A percentile compares a stretch with the other conserved stretches of the same genome.
These are phyloP conservation scores for Nasonia giraulti DNA, from an alignment of 1,140 invertebrate species.

Conservation along the genomic window DNA sequence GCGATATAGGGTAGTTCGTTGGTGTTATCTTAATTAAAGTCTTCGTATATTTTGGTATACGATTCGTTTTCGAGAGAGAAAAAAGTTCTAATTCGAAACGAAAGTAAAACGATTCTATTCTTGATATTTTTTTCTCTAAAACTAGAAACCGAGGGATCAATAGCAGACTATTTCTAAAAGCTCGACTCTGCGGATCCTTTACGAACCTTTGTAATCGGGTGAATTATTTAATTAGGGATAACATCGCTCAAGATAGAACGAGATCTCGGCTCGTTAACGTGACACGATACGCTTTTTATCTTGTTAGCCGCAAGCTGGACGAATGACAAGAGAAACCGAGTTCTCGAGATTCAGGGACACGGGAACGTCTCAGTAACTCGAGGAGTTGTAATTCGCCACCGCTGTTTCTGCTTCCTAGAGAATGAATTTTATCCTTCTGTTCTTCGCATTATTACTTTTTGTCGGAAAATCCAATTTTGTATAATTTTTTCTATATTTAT, in stretches of 20 bases:
- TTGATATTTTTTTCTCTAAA: no score
- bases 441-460: no score
- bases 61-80: no score
- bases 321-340: neutral
- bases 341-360: neutral
- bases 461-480: no score
- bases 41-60: no score
- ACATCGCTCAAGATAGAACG: neutral
- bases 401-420: neutral
- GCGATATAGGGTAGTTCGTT: no score
- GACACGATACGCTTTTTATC: slow-evolving; percentile 15
- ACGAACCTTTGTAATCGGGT: slow-evolving; percentile 15
- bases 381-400: neutral
- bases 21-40: no score
- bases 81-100: no score
- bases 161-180: no score
- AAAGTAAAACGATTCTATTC: no score
- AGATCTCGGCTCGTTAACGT: slow-evolving; percentile 1
- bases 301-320: neutral
- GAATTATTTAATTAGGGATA: slow-evolving; percentile 30
- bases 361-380: neutral
- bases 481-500: no score
- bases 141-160: no score
- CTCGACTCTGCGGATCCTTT: neutral
- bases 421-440: neutral